Base-by-base conservation (phyloP, 1,140 invertebrate species). In the Drosophila guanche region DNA sequence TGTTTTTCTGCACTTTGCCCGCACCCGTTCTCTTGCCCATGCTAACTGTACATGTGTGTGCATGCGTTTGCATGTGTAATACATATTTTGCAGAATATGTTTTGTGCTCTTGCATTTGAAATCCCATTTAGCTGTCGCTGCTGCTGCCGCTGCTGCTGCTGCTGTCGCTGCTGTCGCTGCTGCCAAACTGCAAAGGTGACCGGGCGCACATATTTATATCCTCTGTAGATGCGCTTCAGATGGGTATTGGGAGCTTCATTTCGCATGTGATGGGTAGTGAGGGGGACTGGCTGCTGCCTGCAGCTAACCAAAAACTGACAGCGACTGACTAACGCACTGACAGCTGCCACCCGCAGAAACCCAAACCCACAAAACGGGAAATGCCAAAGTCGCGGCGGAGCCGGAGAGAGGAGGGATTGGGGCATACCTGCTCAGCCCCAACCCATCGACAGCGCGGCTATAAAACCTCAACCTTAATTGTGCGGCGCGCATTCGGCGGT, bases 401-500 rank as follows among this genome's bases (percentile, higher is more conserved):
- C 16, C 16, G 1, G 16, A 20, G 16, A 20, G 27, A 25, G 42
- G 40, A 47, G 50, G 45, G 20, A 4, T 16, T 40, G 33, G 23
- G 33, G 52, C 40, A 29, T 41, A 46, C 40, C 33, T 20, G 16
- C 16, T 20, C 16, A 20, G 0, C 16, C 16, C 16, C 16, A 20
- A 20, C 50, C 62, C 42, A 74, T 74, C 53, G 59, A 52, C 56
- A 56, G 59, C 55, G 65, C 66, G 53, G 61, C 72, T 54, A 80
- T 79, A 73, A 85, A 86, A 88, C 83, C 83, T 86, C 83, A 86
- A 81, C 74, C 83, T 86, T 86, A 86, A 86, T 86, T 86, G 83
- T 86, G 83, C 74, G 83, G 83, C 83, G 83, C 83, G 74, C 78
- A 76, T 86, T 86, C 83, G 70, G 83, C 83, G 83, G 83, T 86